Base-by-base conservation (phyloP, 1,140 invertebrate genomes). In the Theocolax elegans region DNA sequence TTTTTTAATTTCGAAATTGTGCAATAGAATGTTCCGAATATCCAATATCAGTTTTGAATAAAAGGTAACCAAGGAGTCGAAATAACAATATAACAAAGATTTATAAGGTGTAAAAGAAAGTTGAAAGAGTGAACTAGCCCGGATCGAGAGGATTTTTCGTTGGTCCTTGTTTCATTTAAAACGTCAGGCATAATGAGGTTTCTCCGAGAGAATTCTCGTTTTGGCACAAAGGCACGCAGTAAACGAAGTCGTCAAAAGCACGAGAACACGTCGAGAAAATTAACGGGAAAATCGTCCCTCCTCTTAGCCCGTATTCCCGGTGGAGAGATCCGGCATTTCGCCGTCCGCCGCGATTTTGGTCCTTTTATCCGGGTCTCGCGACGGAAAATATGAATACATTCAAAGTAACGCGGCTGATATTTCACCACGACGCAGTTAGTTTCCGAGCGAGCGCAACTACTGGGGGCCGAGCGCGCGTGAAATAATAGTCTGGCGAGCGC, bases 391-490 rank as follows among this genome's bases (percentile, higher is more conserved):
- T 31, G 60, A 56, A 58, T 42, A 23, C 60, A 70, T 70, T 70
- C 60, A 58, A 64, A 70, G 59, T 58, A 70, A 70, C 51, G 68
- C 29, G 29, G 3, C 21, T 46, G 68, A 64, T 70, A 70, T 70
- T 70, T 70, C 68, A 70, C 21, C 54, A 0, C 9, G 17, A 21
- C 17, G 42, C 31, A 29, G 40, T 35, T 31, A 40, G 53, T 48
- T 67, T 38, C 42, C 64, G 27, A 19, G 51, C 53, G 40, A n/a
- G 56, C 53, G 35, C 58, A 53, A 54, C 49, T 38, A 31, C 19
- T 25, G 48, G 12, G 42, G 6, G 4, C 12, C 15, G 42, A 3
- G 42, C 40, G 3, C 15, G 23, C 48, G 67, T 63, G 67, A 69
- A 69, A 69, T 69, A 69, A 69, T 69, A 51, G 58, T 27, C 19